Percentiles rank a stretch among this genome's conserved stretches.
These are phyloP conservation scores for Disparrhopalites patrizii DNA, from an alignment of 2,888 invertebrate genomes.

Conservation along the genomic window DNA sequence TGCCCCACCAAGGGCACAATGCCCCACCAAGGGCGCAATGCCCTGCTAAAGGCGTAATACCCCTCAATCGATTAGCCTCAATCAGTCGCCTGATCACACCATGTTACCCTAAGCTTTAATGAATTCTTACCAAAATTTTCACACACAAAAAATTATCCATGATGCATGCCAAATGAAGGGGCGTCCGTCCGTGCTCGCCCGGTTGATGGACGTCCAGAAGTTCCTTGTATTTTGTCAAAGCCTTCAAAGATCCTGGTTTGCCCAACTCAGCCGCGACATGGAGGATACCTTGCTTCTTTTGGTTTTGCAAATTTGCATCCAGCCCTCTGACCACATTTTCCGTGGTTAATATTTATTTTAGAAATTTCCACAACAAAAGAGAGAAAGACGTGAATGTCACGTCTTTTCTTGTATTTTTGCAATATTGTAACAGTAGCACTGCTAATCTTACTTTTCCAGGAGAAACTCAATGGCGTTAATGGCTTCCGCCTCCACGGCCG, in stretches of 20 bases:
- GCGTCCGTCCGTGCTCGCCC: constrained; percentile 7
- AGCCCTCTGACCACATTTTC: neutral
- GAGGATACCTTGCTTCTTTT: neutral
- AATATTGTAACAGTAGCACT: constrained; percentile 52
- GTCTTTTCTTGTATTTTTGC: neutral
- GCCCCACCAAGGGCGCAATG: too few species aligned
- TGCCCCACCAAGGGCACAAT: too few species aligned
- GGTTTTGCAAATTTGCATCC: neutral
- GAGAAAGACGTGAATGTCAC: neutral
- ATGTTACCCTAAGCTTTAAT: too few species aligned
- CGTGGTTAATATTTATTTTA: too few species aligned
- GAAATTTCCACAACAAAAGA: too few species aligned
- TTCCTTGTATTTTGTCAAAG: neutral
- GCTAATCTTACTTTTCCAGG: constrained; percentile 54
- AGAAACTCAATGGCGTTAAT: constrained; percentile 69
- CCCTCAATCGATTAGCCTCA: too few species aligned
- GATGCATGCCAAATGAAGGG: constrained; percentile 10
- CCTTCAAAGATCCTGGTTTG: neutral
- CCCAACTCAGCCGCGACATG: constrained; percentile 1
- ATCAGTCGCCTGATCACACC: too few species aligned
- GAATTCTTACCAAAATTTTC: constrained; percentile 10
- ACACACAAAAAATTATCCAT: constrained; percentile 7
- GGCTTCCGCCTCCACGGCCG: constrained; percentile 70
- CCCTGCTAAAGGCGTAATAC: too few species aligned
- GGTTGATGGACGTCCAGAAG: neutral